phyloP scores from a whole-genome alignment of 1,140 invertebrate genomes.

The Gonatopus flavifemur region DNA sequence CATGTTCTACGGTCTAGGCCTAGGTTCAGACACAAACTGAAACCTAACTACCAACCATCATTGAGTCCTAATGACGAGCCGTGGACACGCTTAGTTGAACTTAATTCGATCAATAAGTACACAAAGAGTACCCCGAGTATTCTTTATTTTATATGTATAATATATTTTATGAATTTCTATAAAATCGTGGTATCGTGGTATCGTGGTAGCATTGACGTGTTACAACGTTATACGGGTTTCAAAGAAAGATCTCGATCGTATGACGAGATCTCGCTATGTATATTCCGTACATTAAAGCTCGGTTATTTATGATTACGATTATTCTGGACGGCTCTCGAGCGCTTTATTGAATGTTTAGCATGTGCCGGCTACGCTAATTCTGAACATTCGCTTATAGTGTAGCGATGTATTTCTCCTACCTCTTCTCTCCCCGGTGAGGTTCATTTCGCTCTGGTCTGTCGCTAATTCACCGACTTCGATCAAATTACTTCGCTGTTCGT shows the following conservation, averaged over 20 bases:
- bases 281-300: constrained; percentile 54
- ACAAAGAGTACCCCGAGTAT: too few species aligned
- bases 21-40: constrained; percentile 25
- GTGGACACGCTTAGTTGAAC: constrained; percentile 43
- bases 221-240: too few species aligned
- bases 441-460: constrained; percentile 27
- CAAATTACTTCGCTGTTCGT: constrained; percentile 26
- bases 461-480: constrained; percentile 31
- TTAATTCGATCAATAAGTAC: too few species aligned
- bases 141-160: too few species aligned
- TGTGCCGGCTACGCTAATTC: constrained; percentile 53
- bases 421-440: constrained; percentile 31
- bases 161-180: too few species aligned
- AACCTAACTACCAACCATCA: constrained; percentile 42
- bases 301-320: constrained; percentile 58
- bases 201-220: too few species aligned
- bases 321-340: constrained; percentile 50
- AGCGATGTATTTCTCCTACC: constrained; percentile 26
- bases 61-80: constrained; percentile 42
- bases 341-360: constrained; percentile 55
- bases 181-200: too few species aligned
- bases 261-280: too few species aligned
- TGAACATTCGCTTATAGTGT: constrained; percentile 39
- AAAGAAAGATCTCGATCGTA: too few species aligned
- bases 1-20: constrained; percentile 1